Evolutionary conservation across 2,113 vertebrate genomes (phyloP).

Genomic region (Cepphus grylle): DNA sequence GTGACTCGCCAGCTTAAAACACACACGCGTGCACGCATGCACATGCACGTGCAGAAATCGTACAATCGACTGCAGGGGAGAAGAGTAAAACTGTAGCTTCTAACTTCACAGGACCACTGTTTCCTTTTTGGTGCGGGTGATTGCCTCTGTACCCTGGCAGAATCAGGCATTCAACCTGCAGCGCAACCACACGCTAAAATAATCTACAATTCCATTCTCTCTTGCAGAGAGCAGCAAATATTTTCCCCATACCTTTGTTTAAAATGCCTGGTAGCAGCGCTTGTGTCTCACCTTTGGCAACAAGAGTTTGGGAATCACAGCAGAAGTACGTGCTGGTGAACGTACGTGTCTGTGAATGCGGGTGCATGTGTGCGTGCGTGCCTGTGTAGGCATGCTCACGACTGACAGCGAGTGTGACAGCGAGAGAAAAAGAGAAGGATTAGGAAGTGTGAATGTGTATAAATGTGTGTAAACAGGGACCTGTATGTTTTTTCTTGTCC

Average conservation of each 20-base stretch:
- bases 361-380: background rate
- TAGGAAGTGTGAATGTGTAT: background rate
- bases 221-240: constrained; percentile 19
- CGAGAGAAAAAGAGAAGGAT: background rate
- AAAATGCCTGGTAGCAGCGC: constrained; percentile 31
- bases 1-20: constrained; percentile 59
- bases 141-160: background rate
- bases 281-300: background rate
- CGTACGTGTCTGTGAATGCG: background rate
- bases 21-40: background rate
- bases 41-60: background rate
- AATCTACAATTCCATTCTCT: background rate
- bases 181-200: background rate
- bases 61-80: background rate
- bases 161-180: background rate
- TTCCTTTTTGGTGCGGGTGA: background rate
- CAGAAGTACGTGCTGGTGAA: constrained; percentile 15
- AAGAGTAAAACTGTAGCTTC: constrained; percentile 7
- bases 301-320: background rate
- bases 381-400: background rate
- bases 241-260: constrained; percentile 48
- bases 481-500: background rate
- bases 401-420: constrained; percentile 22
- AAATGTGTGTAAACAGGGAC: background rate
- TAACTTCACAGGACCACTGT: background rate